A percentile compares a stretch with the other conserved stretches of the same genome.
Evolutionary conservation across 1,140 invertebrate genomes (phyloP).

Genomic region (Neomicropteryx cornuta): DNA sequence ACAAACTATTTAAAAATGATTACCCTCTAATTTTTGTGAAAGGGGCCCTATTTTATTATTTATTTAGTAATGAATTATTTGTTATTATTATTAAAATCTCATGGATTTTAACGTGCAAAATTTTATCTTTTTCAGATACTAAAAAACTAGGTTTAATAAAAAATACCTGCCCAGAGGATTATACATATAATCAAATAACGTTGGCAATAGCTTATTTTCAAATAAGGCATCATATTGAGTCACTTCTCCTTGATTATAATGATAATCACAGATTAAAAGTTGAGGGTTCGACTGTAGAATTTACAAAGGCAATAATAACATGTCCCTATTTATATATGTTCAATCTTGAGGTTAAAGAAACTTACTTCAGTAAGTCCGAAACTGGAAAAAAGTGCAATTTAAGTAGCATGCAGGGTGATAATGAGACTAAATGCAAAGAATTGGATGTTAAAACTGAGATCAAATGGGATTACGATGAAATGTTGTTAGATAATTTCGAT

Average conservation of each 20-base stretch:
- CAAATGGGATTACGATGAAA: constrained; percentile 7
- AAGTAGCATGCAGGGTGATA: not conserved
- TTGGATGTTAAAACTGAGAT: not conserved
- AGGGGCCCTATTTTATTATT: not conserved
- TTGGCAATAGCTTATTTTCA: constrained; percentile 9
- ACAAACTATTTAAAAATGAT: not conserved
- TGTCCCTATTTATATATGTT: not conserved
- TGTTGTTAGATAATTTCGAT: constrained; percentile 9
- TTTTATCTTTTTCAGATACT: constrained; percentile 11
- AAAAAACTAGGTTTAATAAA: constrained; percentile 11
- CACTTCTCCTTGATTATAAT: constrained; percentile 5
- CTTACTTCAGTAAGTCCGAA: not conserved
- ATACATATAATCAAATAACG: constrained; percentile 12
- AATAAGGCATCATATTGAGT: constrained; percentile 9
- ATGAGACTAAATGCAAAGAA: constrained; percentile 3
- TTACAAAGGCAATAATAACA: not conserved
- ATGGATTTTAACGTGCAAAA: not conserved
- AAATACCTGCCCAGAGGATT: constrained; percentile 7
- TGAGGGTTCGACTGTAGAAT: constrained; percentile 3
- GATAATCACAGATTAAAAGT: constrained; percentile 8
- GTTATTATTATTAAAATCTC: not conserved
- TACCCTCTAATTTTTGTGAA: not conserved
- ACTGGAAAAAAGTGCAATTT: not conserved
- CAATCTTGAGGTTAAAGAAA: not conserved
- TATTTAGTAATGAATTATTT: constrained; percentile 3